Evolutionary conservation across 2,113 vertebrate genomes (phyloP).

Genomic region (Stictonetta naevosa): DNA sequence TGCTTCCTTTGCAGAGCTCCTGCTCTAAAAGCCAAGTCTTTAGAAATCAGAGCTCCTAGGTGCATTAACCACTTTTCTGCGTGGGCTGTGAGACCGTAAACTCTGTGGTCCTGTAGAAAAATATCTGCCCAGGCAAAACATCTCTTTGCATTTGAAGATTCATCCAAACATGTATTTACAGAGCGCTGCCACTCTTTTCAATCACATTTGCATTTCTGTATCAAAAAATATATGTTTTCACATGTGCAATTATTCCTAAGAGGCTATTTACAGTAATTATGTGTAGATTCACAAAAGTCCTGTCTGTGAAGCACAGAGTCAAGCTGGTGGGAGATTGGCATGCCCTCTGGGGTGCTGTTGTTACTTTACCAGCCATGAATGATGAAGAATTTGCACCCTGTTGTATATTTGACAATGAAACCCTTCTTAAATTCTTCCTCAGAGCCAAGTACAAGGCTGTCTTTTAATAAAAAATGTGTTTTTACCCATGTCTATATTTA

Average conservation of each 20-base stretch:
- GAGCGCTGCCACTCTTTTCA: not conserved
- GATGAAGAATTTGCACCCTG: conserved; percentile 60
- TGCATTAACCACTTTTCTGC: not conserved
- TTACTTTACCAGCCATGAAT: conserved; percentile 20
- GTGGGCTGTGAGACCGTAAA: not conserved
- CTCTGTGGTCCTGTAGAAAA: not conserved
- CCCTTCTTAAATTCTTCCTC: conserved; percentile 62
- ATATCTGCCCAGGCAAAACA: not conserved
- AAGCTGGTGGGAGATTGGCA: conserved; percentile 26
- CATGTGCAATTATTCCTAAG: not conserved
- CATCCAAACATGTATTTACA: not conserved
- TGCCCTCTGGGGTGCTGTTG: not conserved
- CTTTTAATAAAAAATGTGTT: conserved; percentile 67
- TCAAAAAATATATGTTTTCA: conserved; percentile 11
- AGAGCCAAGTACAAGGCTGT: conserved; percentile 67
- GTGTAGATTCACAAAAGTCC: not conserved
- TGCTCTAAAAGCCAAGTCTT: not conserved
- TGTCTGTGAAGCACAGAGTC: not conserved
- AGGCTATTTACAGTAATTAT: not conserved
- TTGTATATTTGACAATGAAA: conserved; percentile 61
- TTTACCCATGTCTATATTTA: conserved; percentile 73
- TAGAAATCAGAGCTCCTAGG: not conserved
- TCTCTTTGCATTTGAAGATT: conserved; percentile 14
- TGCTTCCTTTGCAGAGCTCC: fast-evolving
- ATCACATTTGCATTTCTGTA: conserved; percentile 21